Evolutionary conservation across 2,888 invertebrate species (phyloP).

Genomic region (Drosophila leonis): DNA sequence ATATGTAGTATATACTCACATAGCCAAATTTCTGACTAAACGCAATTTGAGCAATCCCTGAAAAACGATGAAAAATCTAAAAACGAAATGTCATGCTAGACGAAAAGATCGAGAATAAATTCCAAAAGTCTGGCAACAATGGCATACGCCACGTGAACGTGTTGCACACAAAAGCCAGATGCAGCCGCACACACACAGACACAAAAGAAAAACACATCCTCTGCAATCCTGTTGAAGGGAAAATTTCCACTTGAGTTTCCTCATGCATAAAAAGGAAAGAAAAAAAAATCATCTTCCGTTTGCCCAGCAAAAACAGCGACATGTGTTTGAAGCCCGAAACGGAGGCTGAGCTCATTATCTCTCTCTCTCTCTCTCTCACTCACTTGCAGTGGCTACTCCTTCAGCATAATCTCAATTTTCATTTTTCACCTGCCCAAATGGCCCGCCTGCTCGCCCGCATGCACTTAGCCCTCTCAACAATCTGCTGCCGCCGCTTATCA

Average conservation of each 20-base stretch:
- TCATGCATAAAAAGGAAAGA: slow-evolving; percentile 61
- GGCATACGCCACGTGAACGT: slow-evolving; percentile 60
- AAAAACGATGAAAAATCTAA: slow-evolving; percentile 35
- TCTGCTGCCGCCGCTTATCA: slow-evolving; percentile 63
- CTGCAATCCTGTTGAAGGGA: slow-evolving; percentile 26
- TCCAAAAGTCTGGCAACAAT: slow-evolving; percentile 51
- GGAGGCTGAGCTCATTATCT: slow-evolving; percentile 12
- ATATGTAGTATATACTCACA: too few species aligned
- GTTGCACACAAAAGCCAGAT: slow-evolving; percentile 66
- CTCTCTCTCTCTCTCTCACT: background rate
- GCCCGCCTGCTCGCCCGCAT: slow-evolving; percentile 58
- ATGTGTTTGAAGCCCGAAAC: slow-evolving; percentile 67
- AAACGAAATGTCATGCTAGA: slow-evolving; percentile 65
- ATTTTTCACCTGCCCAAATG: slow-evolving; percentile 76
- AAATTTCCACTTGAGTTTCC: slow-evolving; percentile 76
- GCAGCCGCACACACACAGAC: slow-evolving; percentile 27
- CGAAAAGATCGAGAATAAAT: slow-evolving; percentile 11
- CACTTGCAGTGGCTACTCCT: slow-evolving; percentile 20
- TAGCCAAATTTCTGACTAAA: slow-evolving; percentile 30
- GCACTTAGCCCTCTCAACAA: slow-evolving; percentile 55
- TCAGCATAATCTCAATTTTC: slow-evolving; percentile 75
- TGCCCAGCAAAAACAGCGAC: slow-evolving; percentile 55
- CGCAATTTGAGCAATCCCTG: slow-evolving; percentile 56
- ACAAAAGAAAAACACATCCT: slow-evolving; percentile 47
- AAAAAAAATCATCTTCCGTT: slow-evolving; percentile 67